These are phyloP conservation scores for Neoniphon sammara DNA, from an alignment of 2,797 vertebrate genomes.

Conservation along the genomic window DNA sequence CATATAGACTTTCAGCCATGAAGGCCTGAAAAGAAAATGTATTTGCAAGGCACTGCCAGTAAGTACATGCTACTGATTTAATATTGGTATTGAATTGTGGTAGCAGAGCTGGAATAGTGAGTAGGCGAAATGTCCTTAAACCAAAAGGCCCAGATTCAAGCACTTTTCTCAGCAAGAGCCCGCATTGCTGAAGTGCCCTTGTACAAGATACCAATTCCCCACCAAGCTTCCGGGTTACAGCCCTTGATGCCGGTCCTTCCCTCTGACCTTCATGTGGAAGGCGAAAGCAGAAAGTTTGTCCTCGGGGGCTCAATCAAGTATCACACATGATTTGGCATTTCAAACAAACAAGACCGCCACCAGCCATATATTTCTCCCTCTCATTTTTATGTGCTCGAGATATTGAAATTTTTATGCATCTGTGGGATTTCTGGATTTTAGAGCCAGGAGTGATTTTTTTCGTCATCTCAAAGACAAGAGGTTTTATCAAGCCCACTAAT, in stretches of 20 bases:
- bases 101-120: neutral
- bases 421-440: neutral
- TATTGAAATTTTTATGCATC: neutral
- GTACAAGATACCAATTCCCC: too few relatives aligned
- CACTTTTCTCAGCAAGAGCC: neutral
- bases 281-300: too few relatives aligned
- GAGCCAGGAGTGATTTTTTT: neutral
- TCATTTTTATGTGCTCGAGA: neutral
- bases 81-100: slow-evolving; percentile 7
- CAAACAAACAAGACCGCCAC: neutral
- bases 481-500: slow-evolving; percentile 3
- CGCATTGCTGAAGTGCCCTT: too few relatives aligned
- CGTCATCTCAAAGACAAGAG: neutral
- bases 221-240: too few relatives aligned
- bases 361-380: neutral
- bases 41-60: slow-evolving; percentile 31
- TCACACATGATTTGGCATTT: neutral
- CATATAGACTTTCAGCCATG: slow-evolving; percentile 57
- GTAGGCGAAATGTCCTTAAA: neutral
- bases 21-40: slow-evolving; percentile 30
- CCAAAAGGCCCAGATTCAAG: neutral
- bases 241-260: too few relatives aligned
- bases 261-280: too few relatives aligned
- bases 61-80: slow-evolving; percentile 34
- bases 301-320: neutral